phyloP scores from a whole-genome alignment of 2,797 vertebrate genomes.

The Antennarius maculatus region DNA sequence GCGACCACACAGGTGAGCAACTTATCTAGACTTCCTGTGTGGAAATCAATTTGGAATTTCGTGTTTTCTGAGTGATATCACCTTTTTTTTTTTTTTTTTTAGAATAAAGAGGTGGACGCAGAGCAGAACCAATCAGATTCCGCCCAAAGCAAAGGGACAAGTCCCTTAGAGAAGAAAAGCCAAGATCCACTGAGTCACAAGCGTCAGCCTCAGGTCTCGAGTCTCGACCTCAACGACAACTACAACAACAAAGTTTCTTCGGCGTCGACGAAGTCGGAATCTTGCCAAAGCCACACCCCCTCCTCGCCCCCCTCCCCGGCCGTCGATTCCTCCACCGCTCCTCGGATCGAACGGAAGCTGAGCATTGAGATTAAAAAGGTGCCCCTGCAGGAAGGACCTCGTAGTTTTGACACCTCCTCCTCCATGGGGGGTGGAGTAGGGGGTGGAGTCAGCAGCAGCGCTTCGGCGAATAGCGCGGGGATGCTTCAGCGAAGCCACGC shows the following conservation, averaged over 20 bases:
- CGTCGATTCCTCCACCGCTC: conserved; percentile 76
- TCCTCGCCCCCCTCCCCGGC: conserved; percentile 74
- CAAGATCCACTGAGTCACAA: conserved; percentile 51
- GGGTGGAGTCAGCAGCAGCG: conserved; percentile 9
- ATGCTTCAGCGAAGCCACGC: conserved; percentile 88
- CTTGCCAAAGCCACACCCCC: conserved; percentile 70
- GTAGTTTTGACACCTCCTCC: conserved; percentile 88
- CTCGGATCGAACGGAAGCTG: conserved; percentile 90
- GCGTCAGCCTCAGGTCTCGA: conserved; percentile 71
- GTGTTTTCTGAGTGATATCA: conserved; percentile 3
- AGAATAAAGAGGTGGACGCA: conserved; percentile 62
- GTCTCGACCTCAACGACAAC: conserved; percentile 91
- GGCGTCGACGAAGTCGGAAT: conserved; percentile 49
- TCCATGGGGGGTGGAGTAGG: conserved; percentile 51
- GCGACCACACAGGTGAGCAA: conserved; percentile 77
- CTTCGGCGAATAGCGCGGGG: conserved; percentile 49
- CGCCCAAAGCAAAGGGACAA: conserved; percentile 42
- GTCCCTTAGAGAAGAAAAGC: conserved; percentile 64
- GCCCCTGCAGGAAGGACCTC: conserved; percentile 92
- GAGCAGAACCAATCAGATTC: conserved; percentile 60
- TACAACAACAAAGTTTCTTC: conserved; percentile 84
- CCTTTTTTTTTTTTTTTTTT: conserved; percentile 9
- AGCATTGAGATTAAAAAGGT: conserved; percentile 98
- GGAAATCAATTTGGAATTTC: no score
- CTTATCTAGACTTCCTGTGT: background rate